Base-by-base conservation (phyloP, 2,797 vertebrate species). In the Schizopygopsis malacanthus region DNA sequence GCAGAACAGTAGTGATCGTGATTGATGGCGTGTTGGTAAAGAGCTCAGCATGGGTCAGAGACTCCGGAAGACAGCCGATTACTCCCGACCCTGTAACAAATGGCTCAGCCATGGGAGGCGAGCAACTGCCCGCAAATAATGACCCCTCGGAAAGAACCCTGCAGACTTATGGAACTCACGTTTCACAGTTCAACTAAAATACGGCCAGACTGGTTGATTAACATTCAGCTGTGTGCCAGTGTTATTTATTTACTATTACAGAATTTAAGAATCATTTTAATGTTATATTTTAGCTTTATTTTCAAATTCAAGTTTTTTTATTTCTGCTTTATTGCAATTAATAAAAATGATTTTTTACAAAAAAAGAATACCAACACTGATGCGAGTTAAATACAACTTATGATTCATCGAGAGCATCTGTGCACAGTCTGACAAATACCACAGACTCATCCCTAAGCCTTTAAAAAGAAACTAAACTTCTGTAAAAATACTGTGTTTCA, bases 11-110 rank as follows among this genome's bases (percentile, higher is more conserved):
- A 89, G 90, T 91, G 91, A 88, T 84, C 86, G 92, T 94, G 94
- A 95, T 93, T 95, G 94, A 95, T 95, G 93, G 81, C 88, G 90
- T 90, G 92, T 92, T 94, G 92, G 93, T 93, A 93, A 82, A 87
- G 71, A 61, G 83, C 54, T 73, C 56, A 20, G 28, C 59, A 22
- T 4, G 73, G 89, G 89, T 90, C 87, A 81, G 33, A 72, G 86
- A 81, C 83, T 83, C 83, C 56, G 33, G 85, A 88, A 82, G 84
- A 87, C 83, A 88, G 73, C 86, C 89, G 89, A 92, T 94, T 94
- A 93, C 91, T 92, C 91, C 88, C 87, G 78, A 90, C 90, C 91
- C 93, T 89, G 76, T 91, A 91, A 92, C 91, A 93, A 93, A 93
- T 91, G 92, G 93, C 89, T 88, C 88, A 83, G 92, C 90, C 90